Base-by-base conservation (phyloP, 1,140 invertebrate genomes). In the Pogonomyrmex californicus region DNA sequence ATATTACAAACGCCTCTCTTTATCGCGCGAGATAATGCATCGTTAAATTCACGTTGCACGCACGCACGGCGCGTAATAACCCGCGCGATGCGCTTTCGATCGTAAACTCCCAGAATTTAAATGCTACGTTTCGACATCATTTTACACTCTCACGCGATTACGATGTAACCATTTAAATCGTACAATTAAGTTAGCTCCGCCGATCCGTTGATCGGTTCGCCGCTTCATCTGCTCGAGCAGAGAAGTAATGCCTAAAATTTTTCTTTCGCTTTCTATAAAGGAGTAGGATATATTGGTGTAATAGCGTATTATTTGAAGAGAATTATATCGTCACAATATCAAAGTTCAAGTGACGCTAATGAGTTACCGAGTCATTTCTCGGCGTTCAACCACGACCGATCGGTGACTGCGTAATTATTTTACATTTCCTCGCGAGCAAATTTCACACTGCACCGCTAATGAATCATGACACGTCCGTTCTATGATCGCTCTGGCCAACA, bases 381-480 rank as follows among this genome's bases (percentile, higher is more conserved):
- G 7, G 10, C 47, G 17, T 1, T 41, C 9, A 49, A 51, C 41
- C 49, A 44, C 36, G 30, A 23, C 17, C 68, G 54, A 63, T 62
- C 87, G 47, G 75, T 62, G 83, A 90, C 51, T 81, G 47, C 76
- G 86, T 71, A 71, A 86, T 51, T 66, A 70, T 58, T 47, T 23
- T 58, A 81, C 49, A 73, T 86, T 81, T 63, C 62, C 62, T 78
- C 75, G 56, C 30, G 2, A n/a, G 54, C 23, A 6, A 33, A 14
- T 51, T 36, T 87, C 58, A 33, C 4, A 5, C 10, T 12, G 33
- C 12, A 2, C 23, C 38, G 14, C 49, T 23, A n/a, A 76, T 36
- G 49, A 54, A 63, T 44, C 65, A 54, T 41, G 63, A 73, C 12
- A 33, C n/a, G 51, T 85, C 71, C 47, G 56, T 77, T 65, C 7